A percentile compares a stretch with the other conserved stretches of the same genome.
phyloP scores from a whole-genome alignment of 2,113 vertebrate genomes.

The Planiliza haematocheilus region DNA sequence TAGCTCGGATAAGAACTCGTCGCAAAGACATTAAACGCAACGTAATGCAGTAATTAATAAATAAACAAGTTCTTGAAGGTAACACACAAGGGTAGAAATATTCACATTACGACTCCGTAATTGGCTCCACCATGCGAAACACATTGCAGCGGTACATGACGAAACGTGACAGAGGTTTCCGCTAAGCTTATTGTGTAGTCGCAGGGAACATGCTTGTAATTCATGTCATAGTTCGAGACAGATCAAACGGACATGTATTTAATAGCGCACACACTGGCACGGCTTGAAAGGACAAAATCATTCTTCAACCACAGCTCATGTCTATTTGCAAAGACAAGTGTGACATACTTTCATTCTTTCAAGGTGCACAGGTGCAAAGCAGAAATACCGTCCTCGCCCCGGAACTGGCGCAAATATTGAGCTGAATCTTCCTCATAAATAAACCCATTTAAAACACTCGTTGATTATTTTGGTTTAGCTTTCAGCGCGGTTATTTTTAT shows the following conservation, averaged over 20 bases:
- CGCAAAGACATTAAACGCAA: not conserved
- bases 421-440: slow-evolving; percentile 39
- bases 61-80: not conserved
- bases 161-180: slow-evolving; percentile 48
- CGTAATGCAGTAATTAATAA: not conserved
- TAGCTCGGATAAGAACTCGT: no score
- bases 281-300: slow-evolving; percentile 68
- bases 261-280: slow-evolving; percentile 64
- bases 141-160: slow-evolving; percentile 18
- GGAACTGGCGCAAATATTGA: slow-evolving; percentile 29
- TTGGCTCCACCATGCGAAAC: slow-evolving; percentile 47
- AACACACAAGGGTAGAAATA: slow-evolving; percentile 20
- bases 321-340: slow-evolving; percentile 78
- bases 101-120: slow-evolving; percentile 39
- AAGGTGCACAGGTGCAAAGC: slow-evolving; percentile 71
- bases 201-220: slow-evolving; percentile 58
- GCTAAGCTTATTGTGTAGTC: slow-evolving; percentile 55
- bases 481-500: slow-evolving; percentile 50
- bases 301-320: slow-evolving; percentile 63
- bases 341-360: slow-evolving; percentile 70
- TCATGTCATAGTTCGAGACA: slow-evolving; percentile 66
- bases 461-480: slow-evolving; percentile 17
- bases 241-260: slow-evolving; percentile 69
- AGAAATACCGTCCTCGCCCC: slow-evolving; percentile 40
- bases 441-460: slow-evolving; percentile 30